These are phyloP conservation scores for Cheilosia grossa DNA, from an alignment of 2,888 invertebrate species.

Conservation along the genomic window DNA sequence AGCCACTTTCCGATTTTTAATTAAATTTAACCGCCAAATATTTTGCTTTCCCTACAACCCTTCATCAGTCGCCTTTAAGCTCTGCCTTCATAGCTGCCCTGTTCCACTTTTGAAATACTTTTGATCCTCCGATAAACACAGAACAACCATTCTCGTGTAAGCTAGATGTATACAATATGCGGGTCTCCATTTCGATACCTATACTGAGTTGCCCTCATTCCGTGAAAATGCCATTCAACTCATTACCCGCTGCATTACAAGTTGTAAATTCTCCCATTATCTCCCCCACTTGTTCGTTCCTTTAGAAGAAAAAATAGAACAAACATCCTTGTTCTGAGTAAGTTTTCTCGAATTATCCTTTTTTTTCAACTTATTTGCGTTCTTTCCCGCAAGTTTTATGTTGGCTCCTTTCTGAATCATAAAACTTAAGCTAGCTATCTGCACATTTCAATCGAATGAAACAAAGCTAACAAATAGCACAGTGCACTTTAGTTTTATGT, in stretches of 20 bases:
- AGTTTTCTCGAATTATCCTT: not conserved
- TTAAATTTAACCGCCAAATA: no score
- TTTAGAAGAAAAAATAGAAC: not conserved
- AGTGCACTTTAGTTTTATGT: conserved; percentile 73
- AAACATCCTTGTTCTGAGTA: not conserved
- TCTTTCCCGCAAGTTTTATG: conserved; percentile 3
- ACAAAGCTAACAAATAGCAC: conserved; percentile 64
- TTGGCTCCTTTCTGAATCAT: conserved; percentile 46
- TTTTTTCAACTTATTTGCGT: not conserved
- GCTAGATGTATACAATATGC: not conserved
- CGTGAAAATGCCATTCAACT: conserved; percentile 12
- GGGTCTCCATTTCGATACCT: conserved; percentile 3
- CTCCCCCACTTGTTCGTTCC: not conserved
- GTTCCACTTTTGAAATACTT: no score
- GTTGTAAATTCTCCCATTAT: conserved; percentile 7
- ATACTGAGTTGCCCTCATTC: conserved; percentile 10
- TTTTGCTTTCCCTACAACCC: no score
- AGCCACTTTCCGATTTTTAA: no score
- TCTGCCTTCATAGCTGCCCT: no score
- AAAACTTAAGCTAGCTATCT: conserved; percentile 70
- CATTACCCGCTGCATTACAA: conserved; percentile 34
- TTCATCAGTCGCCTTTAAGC: no score
- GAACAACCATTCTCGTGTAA: not conserved
- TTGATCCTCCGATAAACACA: no score
- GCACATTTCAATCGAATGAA: conserved; percentile 70